phyloP scores from a whole-genome alignment of 1,140 invertebrate species.

The Oppia nitens region DNA sequence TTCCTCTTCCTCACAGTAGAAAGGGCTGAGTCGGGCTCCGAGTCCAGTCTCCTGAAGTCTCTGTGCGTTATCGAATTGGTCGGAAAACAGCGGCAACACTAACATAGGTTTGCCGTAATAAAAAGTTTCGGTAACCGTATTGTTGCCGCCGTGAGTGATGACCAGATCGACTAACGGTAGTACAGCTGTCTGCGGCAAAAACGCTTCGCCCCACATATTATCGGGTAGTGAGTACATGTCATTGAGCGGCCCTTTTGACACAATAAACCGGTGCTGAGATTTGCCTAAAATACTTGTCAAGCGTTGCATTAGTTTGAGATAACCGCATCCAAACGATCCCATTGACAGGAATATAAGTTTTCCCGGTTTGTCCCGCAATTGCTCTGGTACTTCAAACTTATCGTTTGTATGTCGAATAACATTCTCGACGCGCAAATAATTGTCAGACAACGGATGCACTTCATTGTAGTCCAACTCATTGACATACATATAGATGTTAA shows the following conservation, averaged over 20 bases:
- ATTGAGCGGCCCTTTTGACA: slow-evolving; percentile 8
- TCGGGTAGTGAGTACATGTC: slow-evolving; percentile 6
- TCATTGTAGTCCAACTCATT: no score
- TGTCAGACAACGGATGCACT: no score
- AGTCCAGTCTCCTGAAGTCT: slow-evolving; percentile 10
- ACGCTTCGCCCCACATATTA: slow-evolving; percentile 13
- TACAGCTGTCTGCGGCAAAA: slow-evolving; percentile 5
- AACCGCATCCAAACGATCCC: neutral
- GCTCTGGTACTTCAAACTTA: slow-evolving; percentile 7
- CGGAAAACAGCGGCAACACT: no score
- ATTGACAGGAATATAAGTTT: no score
- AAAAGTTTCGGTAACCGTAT: no score
- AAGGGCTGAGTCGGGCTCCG: slow-evolving; percentile 6
- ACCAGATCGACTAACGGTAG: no score
- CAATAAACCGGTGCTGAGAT: slow-evolving; percentile 13
- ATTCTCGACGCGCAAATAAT: no score
- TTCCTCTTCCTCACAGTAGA: slow-evolving; percentile 3
- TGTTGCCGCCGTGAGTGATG: no score
- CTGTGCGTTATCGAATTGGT: no score
- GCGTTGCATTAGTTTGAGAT: slow-evolving; percentile 4
- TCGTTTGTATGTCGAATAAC: no score
- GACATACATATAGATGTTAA: no score
- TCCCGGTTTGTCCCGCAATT: neutral
- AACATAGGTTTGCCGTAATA: slow-evolving; percentile 7
- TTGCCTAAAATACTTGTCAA: slow-evolving; percentile 8